Conservation (phyloP, 2,888 invertebrate species). For the Zelleria hepariella region DNA sequence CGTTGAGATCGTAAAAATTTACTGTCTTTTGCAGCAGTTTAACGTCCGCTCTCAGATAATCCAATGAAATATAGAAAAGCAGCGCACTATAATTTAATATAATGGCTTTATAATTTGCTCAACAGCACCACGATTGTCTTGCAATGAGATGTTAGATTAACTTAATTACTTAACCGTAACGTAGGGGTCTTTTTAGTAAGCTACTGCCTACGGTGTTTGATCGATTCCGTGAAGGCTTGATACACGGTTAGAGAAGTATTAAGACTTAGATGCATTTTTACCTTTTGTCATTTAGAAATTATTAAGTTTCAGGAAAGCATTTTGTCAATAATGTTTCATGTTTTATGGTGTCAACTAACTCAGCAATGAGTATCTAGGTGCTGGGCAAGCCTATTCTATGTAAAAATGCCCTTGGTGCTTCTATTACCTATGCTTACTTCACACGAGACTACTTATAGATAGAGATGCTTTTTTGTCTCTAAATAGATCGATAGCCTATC, state of each 20-base stretch:
- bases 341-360: too few species aligned
- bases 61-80: background rate
- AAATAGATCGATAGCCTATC: too few species aligned
- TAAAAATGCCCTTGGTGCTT: too few species aligned
- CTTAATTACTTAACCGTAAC: background rate
- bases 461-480: too few species aligned
- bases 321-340: too few species aligned
- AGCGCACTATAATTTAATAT: background rate
- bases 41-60: background rate
- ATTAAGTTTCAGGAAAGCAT: too few species aligned
- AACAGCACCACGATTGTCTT: background rate
- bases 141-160: background rate
- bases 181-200: background rate
- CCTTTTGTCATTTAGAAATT: too few species aligned
- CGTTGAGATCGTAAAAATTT: background rate
- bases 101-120: background rate
- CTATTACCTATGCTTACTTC: too few species aligned
- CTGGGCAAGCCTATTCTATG: too few species aligned
- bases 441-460: too few species aligned
- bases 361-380: too few species aligned
- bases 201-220: background rate
- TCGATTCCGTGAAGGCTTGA: background rate
- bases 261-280: too few species aligned
- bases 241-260: background rate
- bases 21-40: background rate